phyloP scores from a whole-genome alignment of 2,113 vertebrate genomes.

The Prunella himalayana region DNA sequence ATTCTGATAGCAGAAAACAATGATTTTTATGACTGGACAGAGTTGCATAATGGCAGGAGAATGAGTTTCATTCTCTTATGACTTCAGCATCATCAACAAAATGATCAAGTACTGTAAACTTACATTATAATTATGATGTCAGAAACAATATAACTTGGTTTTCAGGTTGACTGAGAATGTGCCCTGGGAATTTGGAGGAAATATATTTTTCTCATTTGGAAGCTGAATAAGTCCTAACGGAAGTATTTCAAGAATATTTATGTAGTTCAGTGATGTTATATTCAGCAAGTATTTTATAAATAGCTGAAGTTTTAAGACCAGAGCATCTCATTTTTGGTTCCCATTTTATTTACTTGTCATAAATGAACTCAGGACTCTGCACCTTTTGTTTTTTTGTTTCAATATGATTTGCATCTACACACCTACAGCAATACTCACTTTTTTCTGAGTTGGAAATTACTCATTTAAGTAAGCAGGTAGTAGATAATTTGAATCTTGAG shows the following conservation, averaged over 20 bases:
- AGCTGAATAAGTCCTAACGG: neutral
- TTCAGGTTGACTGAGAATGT: neutral
- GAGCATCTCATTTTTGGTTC: neutral
- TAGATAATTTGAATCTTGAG: neutral
- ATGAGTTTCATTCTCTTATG: neutral
- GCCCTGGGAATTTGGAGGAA: neutral
- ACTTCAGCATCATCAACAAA: constrained; percentile 10
- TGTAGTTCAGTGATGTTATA: neutral
- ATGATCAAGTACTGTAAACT: neutral
- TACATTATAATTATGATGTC: constrained; percentile 18
- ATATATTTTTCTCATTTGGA: constrained; percentile 5
- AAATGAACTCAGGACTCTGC: neutral
- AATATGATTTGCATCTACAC: neutral
- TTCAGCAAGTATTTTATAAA: constrained; percentile 14
- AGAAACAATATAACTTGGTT: constrained; percentile 12
- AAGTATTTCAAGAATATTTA: constrained; percentile 8
- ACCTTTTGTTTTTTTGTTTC: neutral
- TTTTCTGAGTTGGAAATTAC: neutral
- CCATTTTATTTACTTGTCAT: neutral
- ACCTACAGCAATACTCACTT: neutral
- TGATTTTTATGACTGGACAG: neutral
- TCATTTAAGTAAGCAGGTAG: neutral
- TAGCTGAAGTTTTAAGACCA: neutral
- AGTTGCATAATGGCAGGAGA: neutral
- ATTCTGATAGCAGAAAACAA: neutral